phyloP scores from a whole-genome alignment of 2,888 invertebrate species.

The Latrodectus hesperus region DNA sequence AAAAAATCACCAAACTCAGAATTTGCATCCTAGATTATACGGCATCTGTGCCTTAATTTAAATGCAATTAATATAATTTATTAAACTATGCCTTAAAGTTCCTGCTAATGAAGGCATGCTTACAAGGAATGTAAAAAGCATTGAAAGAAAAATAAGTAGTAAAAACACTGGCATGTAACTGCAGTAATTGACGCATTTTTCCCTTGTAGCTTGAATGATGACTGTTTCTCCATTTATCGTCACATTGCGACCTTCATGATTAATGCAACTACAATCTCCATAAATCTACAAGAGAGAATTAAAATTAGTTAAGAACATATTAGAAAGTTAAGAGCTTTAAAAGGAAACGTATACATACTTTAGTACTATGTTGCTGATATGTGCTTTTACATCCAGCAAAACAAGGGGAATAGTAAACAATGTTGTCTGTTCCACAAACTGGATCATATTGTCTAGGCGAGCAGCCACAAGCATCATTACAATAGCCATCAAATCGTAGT shows the following conservation, averaged over 20 bases:
- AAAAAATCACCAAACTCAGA: too few relatives aligned
- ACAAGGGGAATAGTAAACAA: constrained; percentile 96
- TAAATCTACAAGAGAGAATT: constrained; percentile 75
- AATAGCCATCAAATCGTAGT: constrained; percentile 74
- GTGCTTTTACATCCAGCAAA: constrained; percentile 87
- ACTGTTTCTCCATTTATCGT: constrained; percentile 33
- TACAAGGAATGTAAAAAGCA: constrained; percentile 84
- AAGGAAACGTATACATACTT: constrained; percentile 18
- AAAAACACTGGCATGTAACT: constrained; percentile 80
- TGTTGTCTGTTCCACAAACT: constrained; percentile 93
- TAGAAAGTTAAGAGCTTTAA: background rate
- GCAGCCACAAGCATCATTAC: constrained; percentile 84
- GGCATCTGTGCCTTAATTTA: too few relatives aligned
- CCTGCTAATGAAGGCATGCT: constrained; percentile 90
- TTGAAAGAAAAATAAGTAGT: constrained; percentile 78
- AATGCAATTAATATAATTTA: too few relatives aligned
- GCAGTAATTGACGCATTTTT: constrained; percentile 78
- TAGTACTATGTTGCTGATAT: constrained; percentile 51
- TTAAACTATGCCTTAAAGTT: constrained; percentile 84
- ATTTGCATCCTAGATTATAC: too few relatives aligned
- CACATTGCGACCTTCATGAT: constrained; percentile 68
- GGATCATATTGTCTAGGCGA: constrained; percentile 82
- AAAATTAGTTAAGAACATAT: background rate
- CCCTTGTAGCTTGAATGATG: constrained; percentile 76
- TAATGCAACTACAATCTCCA: constrained; percentile 79